Conservation (phyloP, 2,113 vertebrate genomes). For the Brachyhypopomus occidentalis region DNA sequence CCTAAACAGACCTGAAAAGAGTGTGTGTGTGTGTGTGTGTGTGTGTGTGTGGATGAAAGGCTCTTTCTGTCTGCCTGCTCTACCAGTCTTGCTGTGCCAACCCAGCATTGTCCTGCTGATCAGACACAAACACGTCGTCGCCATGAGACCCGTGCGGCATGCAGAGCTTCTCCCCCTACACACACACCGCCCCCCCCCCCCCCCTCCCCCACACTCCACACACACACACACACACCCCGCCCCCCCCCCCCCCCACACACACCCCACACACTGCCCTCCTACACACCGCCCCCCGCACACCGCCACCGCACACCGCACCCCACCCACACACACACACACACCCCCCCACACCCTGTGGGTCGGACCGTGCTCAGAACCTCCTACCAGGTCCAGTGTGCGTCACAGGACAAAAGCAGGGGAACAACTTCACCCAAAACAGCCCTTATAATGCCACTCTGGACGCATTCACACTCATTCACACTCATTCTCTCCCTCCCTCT, state of each 20-base stretch:
- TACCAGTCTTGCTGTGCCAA: constrained; percentile 72
- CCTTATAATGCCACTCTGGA: not conserved
- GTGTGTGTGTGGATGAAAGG: constrained; percentile 74
- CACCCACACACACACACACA: constrained; percentile 57
- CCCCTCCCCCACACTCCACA: no score
- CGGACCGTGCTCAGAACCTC: not conserved
- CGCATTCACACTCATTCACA: not conserved
- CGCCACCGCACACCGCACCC: constrained; percentile 6
- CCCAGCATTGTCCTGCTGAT: constrained; percentile 74
- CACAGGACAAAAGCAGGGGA: constrained; percentile 56
- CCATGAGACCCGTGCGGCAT: constrained; percentile 80
- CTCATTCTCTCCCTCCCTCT: not conserved
- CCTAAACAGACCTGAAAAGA: constrained; percentile 40
- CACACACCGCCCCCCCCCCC: constrained; percentile 47
- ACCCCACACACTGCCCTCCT: no score
- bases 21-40: not conserved
- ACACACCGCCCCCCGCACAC: no score
- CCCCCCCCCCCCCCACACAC: not conserved
- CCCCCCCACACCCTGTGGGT: no score
- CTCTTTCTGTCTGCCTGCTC: constrained; percentile 69
- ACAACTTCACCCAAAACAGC: constrained; percentile 44
- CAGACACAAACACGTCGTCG: constrained; percentile 69
- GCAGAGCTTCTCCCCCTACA: constrained; percentile 74
- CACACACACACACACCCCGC: constrained; percentile 58
- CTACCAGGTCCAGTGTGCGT: constrained; percentile 4